phyloP scores from a whole-genome alignment of 2,797 vertebrate genomes.

The Peromyscus nudipes region DNA sequence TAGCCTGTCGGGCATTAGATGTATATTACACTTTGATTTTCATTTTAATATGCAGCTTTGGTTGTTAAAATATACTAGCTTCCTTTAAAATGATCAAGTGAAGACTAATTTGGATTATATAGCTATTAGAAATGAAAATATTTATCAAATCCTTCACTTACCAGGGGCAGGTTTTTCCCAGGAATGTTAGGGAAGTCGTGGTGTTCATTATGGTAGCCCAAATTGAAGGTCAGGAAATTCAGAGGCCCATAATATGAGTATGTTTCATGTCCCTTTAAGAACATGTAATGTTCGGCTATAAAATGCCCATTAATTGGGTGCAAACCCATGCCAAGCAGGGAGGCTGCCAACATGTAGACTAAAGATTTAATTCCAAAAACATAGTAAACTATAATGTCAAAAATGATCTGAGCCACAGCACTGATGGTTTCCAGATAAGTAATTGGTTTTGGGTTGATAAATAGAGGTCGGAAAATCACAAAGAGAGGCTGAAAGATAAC shows the following conservation, averaged over 20 bases:
- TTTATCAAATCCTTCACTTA: constrained; percentile 84
- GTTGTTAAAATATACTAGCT: not conserved
- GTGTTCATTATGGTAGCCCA: constrained; percentile 98
- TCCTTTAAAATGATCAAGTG: not conserved
- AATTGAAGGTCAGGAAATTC: constrained; percentile 97
- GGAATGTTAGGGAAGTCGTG: constrained; percentile 98
- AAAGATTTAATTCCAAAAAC: constrained; percentile 92
- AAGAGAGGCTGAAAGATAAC: constrained; percentile 96
- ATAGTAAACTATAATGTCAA: constrained; percentile 91
- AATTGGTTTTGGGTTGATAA: constrained; percentile 96
- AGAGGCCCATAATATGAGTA: constrained; percentile 98
- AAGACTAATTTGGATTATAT: not conserved
- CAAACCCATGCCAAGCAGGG: constrained; percentile 95
- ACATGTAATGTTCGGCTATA: constrained; percentile 98
- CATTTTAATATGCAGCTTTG: not conserved
- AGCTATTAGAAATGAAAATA: not conserved
- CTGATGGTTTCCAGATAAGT: constrained; percentile 94
- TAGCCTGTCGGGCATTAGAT: not conserved
- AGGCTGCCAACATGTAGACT: constrained; percentile 95
- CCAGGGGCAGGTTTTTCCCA: constrained; percentile 94
- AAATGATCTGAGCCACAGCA: constrained; percentile 90
- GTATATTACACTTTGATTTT: not conserved
- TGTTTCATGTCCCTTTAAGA: constrained; percentile 97
- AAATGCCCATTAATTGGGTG: constrained; percentile 98
- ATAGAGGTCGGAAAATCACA: constrained; percentile 94